Base-by-base conservation (phyloP, 2,888 invertebrate species). In the Rhopalosiphum nymphaeae region DNA sequence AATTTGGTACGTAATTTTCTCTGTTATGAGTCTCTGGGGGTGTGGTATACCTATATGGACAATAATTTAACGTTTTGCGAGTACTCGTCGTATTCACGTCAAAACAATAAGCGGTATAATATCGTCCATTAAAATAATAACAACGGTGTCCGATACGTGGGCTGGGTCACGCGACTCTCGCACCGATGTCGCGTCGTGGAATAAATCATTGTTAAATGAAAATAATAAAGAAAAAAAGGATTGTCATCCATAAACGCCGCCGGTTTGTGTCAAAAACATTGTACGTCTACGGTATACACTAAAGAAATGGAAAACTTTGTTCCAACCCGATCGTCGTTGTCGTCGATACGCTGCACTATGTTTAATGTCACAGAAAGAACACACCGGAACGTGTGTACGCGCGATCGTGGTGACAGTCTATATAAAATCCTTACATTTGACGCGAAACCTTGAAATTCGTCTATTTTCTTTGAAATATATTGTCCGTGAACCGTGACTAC, bases 401-500 rank as follows among this genome's bases (percentile, higher is more conserved):
- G 36, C 21, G 57, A 78, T 78, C 53, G 78, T 84, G 36, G n/a
- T 10, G 36, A 36, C n/a, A 85, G 44, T 56, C 85, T 36, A 36
- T 78, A 78, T 36, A 78, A 78, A 21, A 36, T 53, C 21, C 53
- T 21, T 36, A 42, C 36, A 78, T 78, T 78, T 42, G 56, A 44
- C 16, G 46, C n/a, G 42, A 92, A 57, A 87, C 93, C 93, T 93
- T 93, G 93, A 89, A 93, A 57, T 89, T 56, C 84, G 46, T 84
- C 89, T n/a, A 56, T 93, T 89, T 93, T 85, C 93, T 84, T 56
- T 84, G 89, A 93, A 93, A 93, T 78, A 53, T 85, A 91, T 91
- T 91, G 91, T 85, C 91, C 91, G n/a, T 91, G 91, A 91, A 91
- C 91, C 91, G 85, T 91, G 85, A 90, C 90, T 90, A 67, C 44